A percentile compares a stretch with the other conserved stretches of the same genome.
Conservation (phyloP, 2,113 vertebrate genomes). For the Phocoena sinus region DNA sequence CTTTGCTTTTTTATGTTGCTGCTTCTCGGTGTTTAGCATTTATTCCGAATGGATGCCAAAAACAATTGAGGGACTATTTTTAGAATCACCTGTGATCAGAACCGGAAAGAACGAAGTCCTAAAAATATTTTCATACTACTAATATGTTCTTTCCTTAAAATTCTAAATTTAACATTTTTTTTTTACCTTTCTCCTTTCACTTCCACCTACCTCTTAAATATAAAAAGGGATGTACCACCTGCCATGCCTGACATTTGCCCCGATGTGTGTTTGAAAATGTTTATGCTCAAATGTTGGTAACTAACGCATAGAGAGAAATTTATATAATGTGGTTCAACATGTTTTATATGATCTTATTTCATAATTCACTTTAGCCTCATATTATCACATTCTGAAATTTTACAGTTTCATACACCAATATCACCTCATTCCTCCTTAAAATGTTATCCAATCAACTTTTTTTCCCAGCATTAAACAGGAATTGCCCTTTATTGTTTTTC, state of each 20-base stretch:
- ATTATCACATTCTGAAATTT: not conserved
- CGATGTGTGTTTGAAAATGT: not conserved
- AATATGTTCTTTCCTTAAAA: not conserved
- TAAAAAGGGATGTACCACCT: not conserved
- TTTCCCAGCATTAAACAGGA: not conserved
- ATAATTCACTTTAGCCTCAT: not conserved
- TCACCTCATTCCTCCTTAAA: not conserved
- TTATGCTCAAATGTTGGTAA: not conserved
- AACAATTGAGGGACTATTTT: fast-evolving
- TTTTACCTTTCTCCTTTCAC: too few species aligned
- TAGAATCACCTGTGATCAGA: not conserved
- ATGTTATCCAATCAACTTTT: not conserved
- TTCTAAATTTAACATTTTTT: not conserved
- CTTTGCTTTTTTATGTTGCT: fast-evolving
- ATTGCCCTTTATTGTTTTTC: not conserved
- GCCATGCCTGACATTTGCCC: not conserved
- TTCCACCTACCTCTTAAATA: not conserved
- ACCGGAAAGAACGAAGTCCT: not conserved
- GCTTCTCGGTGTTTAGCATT: fast-evolving
- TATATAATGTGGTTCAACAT: not conserved
- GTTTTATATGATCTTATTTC: not conserved
- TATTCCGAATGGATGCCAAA: fast-evolving
- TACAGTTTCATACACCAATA: not conserved
- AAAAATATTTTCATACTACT: not conserved
- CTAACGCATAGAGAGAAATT: not conserved